Evolutionary conservation across 2,797 vertebrate species (phyloP), one percentile per base, ranked within the genome.

Genomic region (Gadopsis marmoratus): DNA sequence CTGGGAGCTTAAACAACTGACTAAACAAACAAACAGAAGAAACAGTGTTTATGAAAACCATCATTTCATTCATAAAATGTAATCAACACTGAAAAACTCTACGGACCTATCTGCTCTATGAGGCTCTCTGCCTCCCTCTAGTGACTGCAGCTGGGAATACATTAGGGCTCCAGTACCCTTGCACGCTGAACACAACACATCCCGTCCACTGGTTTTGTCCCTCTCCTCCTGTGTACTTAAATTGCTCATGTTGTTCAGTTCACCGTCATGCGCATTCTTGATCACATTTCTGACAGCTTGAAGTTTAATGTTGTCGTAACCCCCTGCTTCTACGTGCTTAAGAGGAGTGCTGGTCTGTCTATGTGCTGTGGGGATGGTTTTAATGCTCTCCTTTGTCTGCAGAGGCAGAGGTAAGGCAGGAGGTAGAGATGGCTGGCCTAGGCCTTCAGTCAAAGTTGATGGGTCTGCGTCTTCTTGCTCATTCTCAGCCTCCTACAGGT

Each of bases 101-200:
- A 54, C 83, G 85, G 64, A 94, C 94, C 89, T 79, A 55, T 76
- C 54, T 33, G 43, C 31, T 7, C 51, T 54, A 2, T 63, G 66
- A 45, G 41, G 56, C 79, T 90, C 88, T 77, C 66, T 88, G 81
- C 13, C 76, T 69, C 88, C 79, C 85, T 92, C 92, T 88, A 68
- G 78, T 89, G 91, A 26, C 31, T 0, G 21, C 2, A 35, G 39
- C 41, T 41, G 31, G 76, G 64, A 83, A 60, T 78, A 64, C 60
- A 54, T 37, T 1, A 45, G 2, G 8, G 26, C 5, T 77, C 80
- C 72, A 16, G 70, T 65, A n/a, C 77, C 70, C 4, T 79, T 80
- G 70, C 79, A 85, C 14, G 26, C 13, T 45, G 86, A 73, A 54
- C 83, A 82, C 35, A 12, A 10, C 14, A 62, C 31, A 7, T 23